Evolutionary conservation across 2,113 vertebrate species (phyloP).

Genomic region (Pipra filicauda): DNA sequence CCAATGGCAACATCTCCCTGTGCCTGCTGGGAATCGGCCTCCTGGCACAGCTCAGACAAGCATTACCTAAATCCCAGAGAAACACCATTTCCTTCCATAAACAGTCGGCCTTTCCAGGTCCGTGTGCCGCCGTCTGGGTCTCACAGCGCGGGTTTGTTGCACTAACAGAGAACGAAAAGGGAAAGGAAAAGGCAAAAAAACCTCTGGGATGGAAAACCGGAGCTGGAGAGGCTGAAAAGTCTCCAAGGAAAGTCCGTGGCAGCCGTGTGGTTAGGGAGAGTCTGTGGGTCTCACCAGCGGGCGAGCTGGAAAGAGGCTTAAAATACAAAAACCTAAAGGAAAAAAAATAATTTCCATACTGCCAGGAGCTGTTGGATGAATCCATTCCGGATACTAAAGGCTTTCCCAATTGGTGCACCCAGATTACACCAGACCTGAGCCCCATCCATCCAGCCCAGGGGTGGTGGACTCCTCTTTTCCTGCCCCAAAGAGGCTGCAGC

Average conservation of each 20-base stretch:
- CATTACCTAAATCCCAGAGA: not conserved
- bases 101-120: not conserved
- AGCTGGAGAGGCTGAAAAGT: not conserved
- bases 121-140: not conserved
- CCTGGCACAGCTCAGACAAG: fast-evolving
- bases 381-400: fast-evolving
- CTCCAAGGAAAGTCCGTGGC: not conserved
- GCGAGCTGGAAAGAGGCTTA: not conserved
- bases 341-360: not conserved
- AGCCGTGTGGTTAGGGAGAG: fast-evolving
- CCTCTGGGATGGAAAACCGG: not conserved
- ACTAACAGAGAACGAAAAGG: not conserved
- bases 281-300: fast-evolving
- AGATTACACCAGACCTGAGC: not conserved
- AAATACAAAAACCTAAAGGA: not conserved
- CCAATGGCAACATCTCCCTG: not conserved
- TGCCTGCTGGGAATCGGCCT: fast-evolving
- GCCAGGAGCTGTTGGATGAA: not conserved
- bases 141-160: not conserved
- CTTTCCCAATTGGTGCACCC: fast-evolving
- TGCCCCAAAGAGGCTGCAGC: not conserved
- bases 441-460: fast-evolving
- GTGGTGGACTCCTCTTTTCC: fast-evolving
- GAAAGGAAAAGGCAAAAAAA: not conserved
- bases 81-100: not conserved